phyloP scores from a whole-genome alignment of 2,888 invertebrate genomes.

The Acanthosoma haemorrhoidale region DNA sequence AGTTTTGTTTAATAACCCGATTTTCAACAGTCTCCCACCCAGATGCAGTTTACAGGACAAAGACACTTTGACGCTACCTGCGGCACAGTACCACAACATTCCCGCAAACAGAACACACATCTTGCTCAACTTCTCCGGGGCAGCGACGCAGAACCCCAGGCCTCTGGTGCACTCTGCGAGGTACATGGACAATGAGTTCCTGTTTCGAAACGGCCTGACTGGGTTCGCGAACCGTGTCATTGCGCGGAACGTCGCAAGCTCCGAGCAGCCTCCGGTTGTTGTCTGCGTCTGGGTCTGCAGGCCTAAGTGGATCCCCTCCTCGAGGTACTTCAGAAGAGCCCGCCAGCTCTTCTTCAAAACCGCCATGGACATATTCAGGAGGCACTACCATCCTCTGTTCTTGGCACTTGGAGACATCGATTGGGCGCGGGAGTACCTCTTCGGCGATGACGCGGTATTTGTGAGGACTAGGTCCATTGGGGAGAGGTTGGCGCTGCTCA shows the following conservation, averaged over 20 bases:
- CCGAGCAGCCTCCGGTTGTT: not conserved
- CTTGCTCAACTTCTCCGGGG: not conserved
- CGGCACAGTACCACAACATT: not conserved
- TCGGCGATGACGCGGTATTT: not conserved
- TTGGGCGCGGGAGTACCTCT: not conserved
- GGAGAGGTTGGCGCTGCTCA: not conserved
- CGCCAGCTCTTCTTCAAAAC: not conserved
- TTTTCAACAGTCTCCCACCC: not conserved
- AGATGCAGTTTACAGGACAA: not conserved
- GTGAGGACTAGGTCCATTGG: not conserved
- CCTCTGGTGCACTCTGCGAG: not conserved
- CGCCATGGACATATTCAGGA: not conserved
- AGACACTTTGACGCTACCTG: not conserved
- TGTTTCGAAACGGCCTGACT: not conserved
- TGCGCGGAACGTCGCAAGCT: not conserved
- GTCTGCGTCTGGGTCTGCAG: not conserved
- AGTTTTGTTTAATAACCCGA: too few relatives aligned
- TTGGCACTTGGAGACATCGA: not conserved
- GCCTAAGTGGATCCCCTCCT: not conserved
- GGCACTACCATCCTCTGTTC: not conserved
- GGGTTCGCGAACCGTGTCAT: not conserved
- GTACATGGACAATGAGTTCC: not conserved
- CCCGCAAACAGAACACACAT: not conserved
- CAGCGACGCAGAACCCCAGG: not conserved
- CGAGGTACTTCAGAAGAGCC: not conserved